Conservation (phyloP, 2,113 vertebrate genomes). For the Solenodon paradoxus region DNA sequence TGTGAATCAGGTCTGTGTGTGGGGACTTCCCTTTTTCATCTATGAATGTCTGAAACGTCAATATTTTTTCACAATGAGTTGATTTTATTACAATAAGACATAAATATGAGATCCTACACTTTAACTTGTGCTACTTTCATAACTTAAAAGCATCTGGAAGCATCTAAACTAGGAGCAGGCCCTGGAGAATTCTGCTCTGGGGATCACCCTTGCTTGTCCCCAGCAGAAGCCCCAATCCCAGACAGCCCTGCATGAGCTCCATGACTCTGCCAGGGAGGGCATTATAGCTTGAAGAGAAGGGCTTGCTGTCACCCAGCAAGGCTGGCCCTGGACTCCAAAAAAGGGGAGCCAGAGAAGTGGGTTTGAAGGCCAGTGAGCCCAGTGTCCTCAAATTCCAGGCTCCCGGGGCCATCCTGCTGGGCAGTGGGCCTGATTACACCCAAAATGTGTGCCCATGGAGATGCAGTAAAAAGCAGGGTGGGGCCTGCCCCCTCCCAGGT, state of each 20-base stretch:
- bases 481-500: background rate
- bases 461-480: background rate
- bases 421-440: background rate
- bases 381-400: background rate
- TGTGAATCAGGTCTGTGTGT: accelerated
- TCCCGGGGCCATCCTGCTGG: background rate
- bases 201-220: background rate
- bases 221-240: background rate
- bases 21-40: background rate
- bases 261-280: no score
- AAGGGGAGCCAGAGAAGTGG: background rate
- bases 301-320: no score
- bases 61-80: background rate
- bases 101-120: background rate
- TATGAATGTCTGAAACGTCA: background rate
- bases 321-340: background rate
- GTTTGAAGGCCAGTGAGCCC: background rate
- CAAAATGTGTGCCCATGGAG: no score
- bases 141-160: background rate
- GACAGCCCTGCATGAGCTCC: background rate
- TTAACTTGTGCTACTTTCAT: background rate
- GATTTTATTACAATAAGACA: background rate
- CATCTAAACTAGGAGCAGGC: background rate
- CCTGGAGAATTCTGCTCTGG: background rate
- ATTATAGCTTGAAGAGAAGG: background rate